Evolutionary conservation across 2,888 invertebrate genomes (phyloP).

Genomic region (Dynastes grantii): DNA sequence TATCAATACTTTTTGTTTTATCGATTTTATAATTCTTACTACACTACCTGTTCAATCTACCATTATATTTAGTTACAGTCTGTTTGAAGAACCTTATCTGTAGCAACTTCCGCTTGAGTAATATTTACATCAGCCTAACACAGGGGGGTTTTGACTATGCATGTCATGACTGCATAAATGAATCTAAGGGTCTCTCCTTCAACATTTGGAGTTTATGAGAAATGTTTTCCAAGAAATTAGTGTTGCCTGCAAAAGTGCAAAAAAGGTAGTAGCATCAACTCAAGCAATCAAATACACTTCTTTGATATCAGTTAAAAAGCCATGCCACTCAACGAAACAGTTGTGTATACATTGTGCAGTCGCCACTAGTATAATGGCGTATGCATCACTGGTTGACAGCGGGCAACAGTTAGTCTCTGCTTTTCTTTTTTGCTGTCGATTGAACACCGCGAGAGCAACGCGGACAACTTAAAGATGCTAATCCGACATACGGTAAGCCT

Average conservation of each 20-base stretch:
- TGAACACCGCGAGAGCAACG: constrained; percentile 9
- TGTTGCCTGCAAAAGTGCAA: constrained; percentile 9
- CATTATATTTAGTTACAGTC: no score
- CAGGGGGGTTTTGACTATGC: no score
- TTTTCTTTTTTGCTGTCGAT: constrained; percentile 15
- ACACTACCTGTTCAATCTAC: no score
- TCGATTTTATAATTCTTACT: no score
- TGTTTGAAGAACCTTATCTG: no score
- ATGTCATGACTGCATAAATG: no score
- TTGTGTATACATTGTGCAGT: constrained; percentile 40
- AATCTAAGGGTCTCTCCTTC: no score
- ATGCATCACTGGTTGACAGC: constrained; percentile 38
- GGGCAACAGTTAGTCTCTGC: constrained; percentile 28
- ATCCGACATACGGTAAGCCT: constrained; percentile 25
- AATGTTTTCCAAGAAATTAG: neutral
- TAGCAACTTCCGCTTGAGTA: no score
- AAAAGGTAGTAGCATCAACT: constrained; percentile 7
- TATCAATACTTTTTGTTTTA: no score
- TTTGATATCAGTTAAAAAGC: neutral
- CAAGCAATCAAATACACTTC: neutral
- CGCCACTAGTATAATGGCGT: constrained; percentile 26
- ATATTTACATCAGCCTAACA: no score
- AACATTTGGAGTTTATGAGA: no score
- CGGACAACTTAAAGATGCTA: constrained; percentile 23
- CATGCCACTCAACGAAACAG: constrained; percentile 5